These are phyloP conservation scores for Pogonomyrmex barbatus DNA, from an alignment of 1,140 invertebrate genomes.

Conservation along the genomic window DNA sequence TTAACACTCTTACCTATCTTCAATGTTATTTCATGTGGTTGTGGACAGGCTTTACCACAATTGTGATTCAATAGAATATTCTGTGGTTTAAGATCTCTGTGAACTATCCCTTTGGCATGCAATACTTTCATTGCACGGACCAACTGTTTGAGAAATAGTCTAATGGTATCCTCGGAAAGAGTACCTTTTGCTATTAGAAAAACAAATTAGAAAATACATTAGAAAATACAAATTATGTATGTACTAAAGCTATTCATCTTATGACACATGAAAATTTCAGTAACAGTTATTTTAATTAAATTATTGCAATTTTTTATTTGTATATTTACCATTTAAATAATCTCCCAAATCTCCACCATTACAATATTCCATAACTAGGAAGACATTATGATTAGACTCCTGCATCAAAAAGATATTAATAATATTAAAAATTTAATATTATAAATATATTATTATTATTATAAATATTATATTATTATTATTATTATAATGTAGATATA, in stretches of 20 bases:
- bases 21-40: conserved; percentile 95
- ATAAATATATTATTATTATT: too few relatives aligned
- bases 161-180: conserved; percentile 98
- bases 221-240: conserved; percentile 56
- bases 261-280: not conserved
- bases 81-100: conserved; percentile 99
- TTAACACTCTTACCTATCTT: conserved; percentile 93
- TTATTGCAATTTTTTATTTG: conserved; percentile 10
- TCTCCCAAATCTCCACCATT: conserved; percentile 99
- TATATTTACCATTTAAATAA: conserved; percentile 92
- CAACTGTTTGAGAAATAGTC: conserved; percentile 97
- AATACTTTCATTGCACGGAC: conserved; percentile 98
- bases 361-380: conserved; percentile 99
- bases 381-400: conserved; percentile 97
- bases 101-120: conserved; percentile 98
- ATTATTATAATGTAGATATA: conserved; percentile 1
- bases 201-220: too few relatives aligned
- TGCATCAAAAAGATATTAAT: conserved; percentile 75
- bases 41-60: conserved; percentile 92
- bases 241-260: conserved; percentile 7
- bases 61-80: conserved; percentile 97
- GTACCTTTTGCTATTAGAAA: conserved; percentile 91
- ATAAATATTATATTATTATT: not conserved
- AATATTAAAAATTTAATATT: too few relatives aligned
- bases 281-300: conserved; percentile 20